These are phyloP conservation scores for Caenorhabditis sp. DNA, from an alignment of 2,888 invertebrate species.

Conservation along the genomic window DNA sequence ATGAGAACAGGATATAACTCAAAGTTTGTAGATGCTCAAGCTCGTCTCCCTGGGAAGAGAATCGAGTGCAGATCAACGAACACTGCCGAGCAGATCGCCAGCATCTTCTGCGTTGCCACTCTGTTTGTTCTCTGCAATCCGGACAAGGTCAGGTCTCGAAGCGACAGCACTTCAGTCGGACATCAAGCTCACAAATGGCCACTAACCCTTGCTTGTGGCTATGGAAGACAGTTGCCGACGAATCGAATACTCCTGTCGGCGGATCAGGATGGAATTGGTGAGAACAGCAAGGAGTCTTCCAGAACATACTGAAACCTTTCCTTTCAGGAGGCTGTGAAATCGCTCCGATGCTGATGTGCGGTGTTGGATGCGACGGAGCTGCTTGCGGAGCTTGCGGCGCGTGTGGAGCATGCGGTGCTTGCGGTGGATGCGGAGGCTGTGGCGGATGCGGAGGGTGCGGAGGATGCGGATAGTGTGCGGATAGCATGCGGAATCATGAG, in stretches of 20 bases:
- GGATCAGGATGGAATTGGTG: slow-evolving; percentile 53
- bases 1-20: background rate
- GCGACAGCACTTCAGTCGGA: slow-evolving; percentile 78
- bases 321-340: slow-evolving; percentile 66
- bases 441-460: slow-evolving; percentile 78
- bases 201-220: slow-evolving; percentile 84
- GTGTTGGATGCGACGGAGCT: slow-evolving; percentile 70
- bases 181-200: slow-evolving; percentile 83
- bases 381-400: slow-evolving; percentile 74
- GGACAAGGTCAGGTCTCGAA: slow-evolving; percentile 81
- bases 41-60: slow-evolving; percentile 80
- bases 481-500: background rate
- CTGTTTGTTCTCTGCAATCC: slow-evolving; percentile 85
- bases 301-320: background rate
- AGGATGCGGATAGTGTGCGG: slow-evolving; percentile 55
- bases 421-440: slow-evolving; percentile 80
- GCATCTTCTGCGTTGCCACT: slow-evolving; percentile 84
- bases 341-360: slow-evolving; percentile 75
- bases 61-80: slow-evolving; percentile 82
- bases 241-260: slow-evolving; percentile 56
- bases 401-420: slow-evolving; percentile 70
- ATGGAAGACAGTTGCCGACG: slow-evolving; percentile 77
- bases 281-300: background rate
- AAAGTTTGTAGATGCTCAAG: slow-evolving; percentile 81
- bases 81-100: slow-evolving; percentile 84